Conservation (phyloP, 2,888 invertebrate species). For the Sclerodermus sp. region DNA sequence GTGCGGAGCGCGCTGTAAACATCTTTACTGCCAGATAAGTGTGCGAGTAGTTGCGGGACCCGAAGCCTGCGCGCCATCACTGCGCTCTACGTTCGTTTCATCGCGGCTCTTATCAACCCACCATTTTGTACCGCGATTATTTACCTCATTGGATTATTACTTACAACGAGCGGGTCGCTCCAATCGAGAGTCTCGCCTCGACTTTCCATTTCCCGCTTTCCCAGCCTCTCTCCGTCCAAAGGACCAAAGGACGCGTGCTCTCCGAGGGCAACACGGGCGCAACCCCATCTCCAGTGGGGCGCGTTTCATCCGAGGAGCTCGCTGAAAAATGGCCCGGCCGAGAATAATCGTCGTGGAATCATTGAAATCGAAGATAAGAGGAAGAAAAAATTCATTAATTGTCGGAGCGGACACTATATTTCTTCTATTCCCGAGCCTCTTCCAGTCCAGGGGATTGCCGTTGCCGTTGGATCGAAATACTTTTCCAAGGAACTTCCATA, state of each 20-base stretch:
- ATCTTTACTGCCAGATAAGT: conserved; percentile 54
- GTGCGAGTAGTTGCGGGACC: conserved; percentile 18
- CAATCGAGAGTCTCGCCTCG: conserved; percentile 7
- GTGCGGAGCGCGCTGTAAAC: conserved; percentile 49
- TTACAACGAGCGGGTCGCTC: conserved; percentile 8
- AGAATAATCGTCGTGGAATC: too few relatives aligned
- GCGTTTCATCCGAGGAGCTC: background rate
- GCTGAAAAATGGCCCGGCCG: too few relatives aligned
- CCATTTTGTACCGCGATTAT: conserved; percentile 51
- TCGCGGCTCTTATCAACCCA: conserved; percentile 35
- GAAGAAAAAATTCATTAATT: too few relatives aligned
- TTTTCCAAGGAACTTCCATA: too few relatives aligned
- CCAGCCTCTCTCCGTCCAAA: conserved; percentile 10
- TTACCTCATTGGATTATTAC: conserved; percentile 38
- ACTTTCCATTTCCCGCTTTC: conserved; percentile 6
- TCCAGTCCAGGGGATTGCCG: too few relatives aligned
- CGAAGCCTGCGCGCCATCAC: background rate
- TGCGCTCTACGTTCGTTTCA: conserved; percentile 2
- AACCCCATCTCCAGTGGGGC: too few relatives aligned
- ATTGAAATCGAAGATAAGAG: too few relatives aligned
- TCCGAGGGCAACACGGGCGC: too few relatives aligned
- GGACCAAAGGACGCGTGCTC: too few relatives aligned
- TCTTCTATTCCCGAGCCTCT: too few relatives aligned
- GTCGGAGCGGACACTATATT: too few relatives aligned
- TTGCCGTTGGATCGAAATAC: too few relatives aligned